phyloP scores from a whole-genome alignment of 2,888 invertebrate genomes.

The Drosophila percnosoma region DNA sequence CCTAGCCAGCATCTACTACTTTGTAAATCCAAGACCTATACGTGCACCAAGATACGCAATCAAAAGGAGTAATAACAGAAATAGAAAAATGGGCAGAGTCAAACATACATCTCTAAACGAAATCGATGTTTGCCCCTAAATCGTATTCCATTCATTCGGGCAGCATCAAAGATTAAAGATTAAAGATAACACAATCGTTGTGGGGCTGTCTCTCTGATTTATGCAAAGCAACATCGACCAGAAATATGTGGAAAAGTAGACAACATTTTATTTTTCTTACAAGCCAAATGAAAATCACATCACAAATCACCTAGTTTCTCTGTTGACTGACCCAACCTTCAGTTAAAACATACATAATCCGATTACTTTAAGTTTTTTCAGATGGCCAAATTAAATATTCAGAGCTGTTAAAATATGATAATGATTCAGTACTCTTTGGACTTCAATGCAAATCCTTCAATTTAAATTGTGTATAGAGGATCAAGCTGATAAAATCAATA shows the following conservation, averaged over 20 bases:
- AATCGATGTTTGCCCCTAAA: slow-evolving; percentile 8
- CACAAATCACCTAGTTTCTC: neutral
- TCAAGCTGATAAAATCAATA: neutral
- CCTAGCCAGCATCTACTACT: slow-evolving; percentile 5
- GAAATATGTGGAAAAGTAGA: neutral
- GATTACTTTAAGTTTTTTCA: neutral
- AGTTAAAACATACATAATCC: neutral
- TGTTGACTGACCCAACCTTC: neutral
- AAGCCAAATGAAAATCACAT: neutral
- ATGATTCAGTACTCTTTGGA: neutral
- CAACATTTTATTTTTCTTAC: neutral
- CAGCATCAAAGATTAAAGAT: neutral
- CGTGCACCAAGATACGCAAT: slow-evolving; percentile 27
- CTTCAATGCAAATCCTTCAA: neutral
- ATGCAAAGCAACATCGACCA: neutral
- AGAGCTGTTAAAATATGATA: neutral
- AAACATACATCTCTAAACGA: neutral
- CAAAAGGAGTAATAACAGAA: slow-evolving; percentile 35
- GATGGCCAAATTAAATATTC: neutral
- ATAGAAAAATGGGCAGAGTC: slow-evolving; percentile 7
- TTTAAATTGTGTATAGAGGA: neutral
- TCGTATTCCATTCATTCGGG: neutral
- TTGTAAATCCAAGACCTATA: slow-evolving; percentile 3
- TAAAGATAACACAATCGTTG: neutral
- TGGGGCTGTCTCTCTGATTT: neutral